A percentile compares a stretch with the other conserved stretches of the same genome.
Evolutionary conservation across 2,797 vertebrate genomes (phyloP).

Genomic region (Melanogrammus aeglefinus): DNA sequence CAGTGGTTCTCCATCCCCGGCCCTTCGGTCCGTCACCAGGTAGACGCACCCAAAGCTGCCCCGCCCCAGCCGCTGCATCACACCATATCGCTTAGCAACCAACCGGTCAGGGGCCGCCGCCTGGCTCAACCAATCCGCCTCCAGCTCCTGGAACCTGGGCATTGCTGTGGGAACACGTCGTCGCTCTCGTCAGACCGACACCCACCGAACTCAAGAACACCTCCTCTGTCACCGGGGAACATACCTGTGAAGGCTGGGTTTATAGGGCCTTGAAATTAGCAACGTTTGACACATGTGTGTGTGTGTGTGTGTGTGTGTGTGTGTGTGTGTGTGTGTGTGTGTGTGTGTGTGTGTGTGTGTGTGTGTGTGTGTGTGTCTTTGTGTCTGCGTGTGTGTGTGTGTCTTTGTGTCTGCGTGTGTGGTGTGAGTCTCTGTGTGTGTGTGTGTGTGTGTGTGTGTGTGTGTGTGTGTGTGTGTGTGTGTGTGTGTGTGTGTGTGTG

Average conservation of each 20-base stretch:
- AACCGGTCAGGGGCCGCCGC: not conserved
- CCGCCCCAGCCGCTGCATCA: not conserved
- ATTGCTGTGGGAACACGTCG: conserved; percentile 18
- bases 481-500: no score
- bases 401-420: no score
- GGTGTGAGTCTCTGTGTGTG: no score
- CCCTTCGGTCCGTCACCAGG: not conserved
- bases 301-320: no score
- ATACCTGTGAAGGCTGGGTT: not conserved
- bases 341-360: no score
- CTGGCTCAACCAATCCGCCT: not conserved
- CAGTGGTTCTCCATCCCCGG: not conserved
- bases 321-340: no score
- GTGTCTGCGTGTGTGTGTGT: no score
- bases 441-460: no score
- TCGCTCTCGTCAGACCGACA: not conserved
- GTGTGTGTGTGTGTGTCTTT: no score
- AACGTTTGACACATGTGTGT: not conserved
- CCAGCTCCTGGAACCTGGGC: conserved; percentile 37
- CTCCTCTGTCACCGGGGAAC: not conserved
- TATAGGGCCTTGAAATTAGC: not conserved
- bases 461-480: no score
- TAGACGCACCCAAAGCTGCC: not conserved
- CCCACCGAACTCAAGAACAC: not conserved
- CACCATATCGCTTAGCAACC: not conserved